phyloP scores from a whole-genome alignment of 1,140 invertebrate species.

The Cryptotermes secundus region DNA sequence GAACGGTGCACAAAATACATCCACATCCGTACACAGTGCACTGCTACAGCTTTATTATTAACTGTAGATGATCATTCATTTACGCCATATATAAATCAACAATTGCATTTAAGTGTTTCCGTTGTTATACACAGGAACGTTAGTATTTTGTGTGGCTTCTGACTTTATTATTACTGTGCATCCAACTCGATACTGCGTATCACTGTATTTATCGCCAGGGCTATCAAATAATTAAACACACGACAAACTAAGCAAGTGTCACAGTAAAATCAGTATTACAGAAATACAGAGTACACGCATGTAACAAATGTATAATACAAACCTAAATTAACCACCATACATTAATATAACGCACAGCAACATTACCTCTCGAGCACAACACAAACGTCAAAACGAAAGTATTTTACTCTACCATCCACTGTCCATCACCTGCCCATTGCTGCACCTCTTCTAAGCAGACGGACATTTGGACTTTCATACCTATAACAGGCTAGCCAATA shows the following conservation, averaged over 20 bases:
- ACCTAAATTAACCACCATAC: background rate
- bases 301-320: background rate
- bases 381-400: background rate
- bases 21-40: too few species aligned
- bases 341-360: background rate
- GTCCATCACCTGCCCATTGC: constrained; percentile 19
- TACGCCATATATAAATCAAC: too few species aligned
- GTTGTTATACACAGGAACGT: too few species aligned
- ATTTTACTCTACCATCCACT: background rate
- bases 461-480: constrained; percentile 26
- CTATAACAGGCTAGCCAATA: background rate
- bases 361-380: background rate
- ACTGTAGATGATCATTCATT: too few species aligned
- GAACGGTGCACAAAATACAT: too few species aligned
- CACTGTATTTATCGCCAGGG: too few species aligned
- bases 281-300: background rate
- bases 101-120: too few species aligned
- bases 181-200: too few species aligned
- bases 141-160: too few species aligned
- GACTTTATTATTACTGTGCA: too few species aligned
- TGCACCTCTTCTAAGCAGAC: background rate
- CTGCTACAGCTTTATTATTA: too few species aligned
- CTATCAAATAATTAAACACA: background rate
- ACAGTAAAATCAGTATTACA: background rate
- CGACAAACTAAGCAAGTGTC: background rate